Evolutionary conservation across 2,888 invertebrate species (phyloP), one percentile per base, ranked within the genome.

Genomic region (Drosophila pseudotalamancana): DNA sequence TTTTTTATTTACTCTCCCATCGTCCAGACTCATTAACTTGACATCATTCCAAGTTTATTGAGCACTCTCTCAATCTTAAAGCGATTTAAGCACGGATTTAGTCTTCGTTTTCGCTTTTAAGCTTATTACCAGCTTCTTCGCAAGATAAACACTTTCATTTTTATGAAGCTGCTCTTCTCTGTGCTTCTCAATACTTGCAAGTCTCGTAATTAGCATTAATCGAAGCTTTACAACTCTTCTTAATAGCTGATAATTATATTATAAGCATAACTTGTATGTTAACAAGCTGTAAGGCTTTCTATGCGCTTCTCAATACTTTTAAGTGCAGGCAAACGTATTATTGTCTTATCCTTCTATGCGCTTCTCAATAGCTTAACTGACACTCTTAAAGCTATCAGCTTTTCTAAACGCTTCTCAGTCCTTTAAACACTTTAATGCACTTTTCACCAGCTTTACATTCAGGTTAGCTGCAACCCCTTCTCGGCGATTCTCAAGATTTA

Each of bases 1-100:
- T n/a, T n/a, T n/a, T 74, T 72, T 69, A 49, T 64, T 45, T 57
- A 69, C 54, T 55, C 49, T 35, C 34, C 12, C 48, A 11, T 27
- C 32, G 23, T 45, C 35, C 57, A 46, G 54, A 60, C 61, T 53
- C 53, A 57, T 62, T 37, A 49, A 6, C 34, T 45, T 32, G 68
- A 42, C 48, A 40, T 53, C 39, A 42, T 14, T 31, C 27, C 40
- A 37, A 51, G 42, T 53, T 59, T 72, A 56, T 43, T 43, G 43
- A 43, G 29, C 29, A 12, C 43, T 12, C 43, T 12, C 29, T 43
- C 19, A 43, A 29, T 43, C 18, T 29, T 43, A 12, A 43, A 43
- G 29, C n/a, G 6, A 29, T 43, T 43, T 43, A 3, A 0, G 29
- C n/a, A n/a, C n/a, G n/a, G n/a, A n/a, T n/a, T 43, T 0, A 23